Conservation (phyloP, 2,888 invertebrate species). For the Xanthorhoe designata region DNA sequence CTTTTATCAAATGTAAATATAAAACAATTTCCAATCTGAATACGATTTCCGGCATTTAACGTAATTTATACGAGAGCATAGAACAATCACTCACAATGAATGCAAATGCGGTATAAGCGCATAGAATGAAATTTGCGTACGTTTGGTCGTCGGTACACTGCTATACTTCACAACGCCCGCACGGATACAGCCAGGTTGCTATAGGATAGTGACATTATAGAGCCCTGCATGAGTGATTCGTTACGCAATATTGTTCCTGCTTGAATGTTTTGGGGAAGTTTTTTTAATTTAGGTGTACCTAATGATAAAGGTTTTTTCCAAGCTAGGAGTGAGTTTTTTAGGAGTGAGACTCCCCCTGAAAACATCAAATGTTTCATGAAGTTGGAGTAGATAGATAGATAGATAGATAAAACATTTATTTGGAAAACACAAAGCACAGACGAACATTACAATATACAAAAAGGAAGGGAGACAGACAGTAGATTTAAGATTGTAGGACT, state of each 20-base stretch:
- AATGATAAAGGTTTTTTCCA: constrained; percentile 17
- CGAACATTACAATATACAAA: no score
- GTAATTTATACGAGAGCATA: constrained; percentile 30
- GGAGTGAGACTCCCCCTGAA: background rate
- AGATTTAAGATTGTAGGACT: no score
- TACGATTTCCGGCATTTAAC: constrained; percentile 9
- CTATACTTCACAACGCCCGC: background rate
- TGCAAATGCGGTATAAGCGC: constrained; percentile 43
- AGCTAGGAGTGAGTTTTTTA: constrained; percentile 1
- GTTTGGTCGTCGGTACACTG: constrained; percentile 20
- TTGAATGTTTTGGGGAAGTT: constrained; percentile 21
- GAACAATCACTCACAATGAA: constrained; percentile 42
- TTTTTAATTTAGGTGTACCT: constrained; percentile 26
- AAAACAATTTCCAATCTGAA: background rate
- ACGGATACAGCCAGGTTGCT: constrained; percentile 7
- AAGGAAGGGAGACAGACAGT: no score
- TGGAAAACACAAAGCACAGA: no score
- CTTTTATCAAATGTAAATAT: background rate
- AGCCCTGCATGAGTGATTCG: constrained; percentile 27
- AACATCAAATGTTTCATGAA: background rate
- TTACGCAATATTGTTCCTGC: constrained; percentile 29
- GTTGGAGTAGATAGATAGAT: background rate
- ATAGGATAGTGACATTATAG: constrained; percentile 26
- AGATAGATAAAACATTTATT: no score
- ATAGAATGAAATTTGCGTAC: constrained; percentile 43